Percentiles rank a stretch among this genome's conserved stretches.
Evolutionary conservation across 2,888 invertebrate genomes (phyloP).

Genomic region (Fissipunctia ypsillon): DNA sequence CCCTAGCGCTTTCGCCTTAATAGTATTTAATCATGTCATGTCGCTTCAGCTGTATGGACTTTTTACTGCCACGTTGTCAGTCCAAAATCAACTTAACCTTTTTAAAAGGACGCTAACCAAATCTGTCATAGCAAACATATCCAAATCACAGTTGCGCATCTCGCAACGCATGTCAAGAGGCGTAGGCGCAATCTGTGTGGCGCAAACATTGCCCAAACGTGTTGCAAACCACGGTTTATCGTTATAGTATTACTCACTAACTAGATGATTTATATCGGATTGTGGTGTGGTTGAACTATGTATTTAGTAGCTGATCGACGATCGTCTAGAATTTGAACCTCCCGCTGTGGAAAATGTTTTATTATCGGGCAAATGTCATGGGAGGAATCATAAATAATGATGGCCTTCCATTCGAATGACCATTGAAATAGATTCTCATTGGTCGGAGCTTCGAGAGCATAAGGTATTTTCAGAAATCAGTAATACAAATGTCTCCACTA

Average conservation of each 20-base stretch:
- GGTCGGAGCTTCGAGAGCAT: not conserved
- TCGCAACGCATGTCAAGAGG: slow-evolving; percentile 53
- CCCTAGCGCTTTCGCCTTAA: too few species aligned
- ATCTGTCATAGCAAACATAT: slow-evolving; percentile 54
- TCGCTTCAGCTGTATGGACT: not conserved
- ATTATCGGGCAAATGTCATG: not conserved
- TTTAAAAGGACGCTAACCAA: slow-evolving; percentile 37
- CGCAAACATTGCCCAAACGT: slow-evolving; percentile 49
- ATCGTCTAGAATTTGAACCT: not conserved
- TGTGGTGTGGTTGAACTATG: not conserved
- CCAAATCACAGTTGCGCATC: slow-evolving; percentile 44
- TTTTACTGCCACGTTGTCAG: not conserved
- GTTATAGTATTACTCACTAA: slow-evolving; percentile 13
- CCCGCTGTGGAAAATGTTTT: not conserved
- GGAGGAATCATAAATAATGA: not conserved
- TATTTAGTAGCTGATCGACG: not conserved
- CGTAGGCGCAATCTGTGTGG: slow-evolving; percentile 55
- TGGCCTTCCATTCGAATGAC: not conserved
- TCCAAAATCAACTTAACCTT: slow-evolving; percentile 38
- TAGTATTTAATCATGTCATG: not conserved
- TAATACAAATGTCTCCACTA: not conserved
- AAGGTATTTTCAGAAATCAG: not conserved
- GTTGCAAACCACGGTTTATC: slow-evolving; percentile 31
- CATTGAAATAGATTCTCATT: not conserved
- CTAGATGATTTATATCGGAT: not conserved